These are phyloP conservation scores for Aporrectodea caliginosa DNA, from an alignment of 1,140 invertebrate genomes.

Conservation along the genomic window DNA sequence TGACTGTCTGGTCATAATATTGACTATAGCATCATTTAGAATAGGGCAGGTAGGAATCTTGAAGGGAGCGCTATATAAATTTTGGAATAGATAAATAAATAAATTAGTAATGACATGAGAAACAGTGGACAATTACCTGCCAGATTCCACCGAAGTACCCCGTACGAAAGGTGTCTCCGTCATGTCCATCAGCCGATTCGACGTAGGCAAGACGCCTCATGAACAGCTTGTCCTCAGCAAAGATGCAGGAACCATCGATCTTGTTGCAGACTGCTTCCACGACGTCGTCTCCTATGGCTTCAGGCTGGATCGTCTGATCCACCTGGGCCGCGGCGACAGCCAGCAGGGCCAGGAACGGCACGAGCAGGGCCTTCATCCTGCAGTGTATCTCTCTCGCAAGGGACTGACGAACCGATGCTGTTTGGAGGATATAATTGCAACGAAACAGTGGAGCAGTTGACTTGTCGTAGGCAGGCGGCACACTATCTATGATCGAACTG, in stretches of 20 bases:
- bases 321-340: neutral
- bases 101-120: too few species aligned
- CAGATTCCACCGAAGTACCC: conserved; percentile 41
- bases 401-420: too few species aligned
- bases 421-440: too few species aligned
- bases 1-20: too few species aligned
- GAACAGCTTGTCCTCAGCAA: conserved; percentile 38
- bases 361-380: conserved; percentile 17
- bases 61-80: too few species aligned
- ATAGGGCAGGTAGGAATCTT: too few species aligned
- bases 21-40: too few species aligned
- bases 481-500: too few species aligned
- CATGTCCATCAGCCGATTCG: conserved; percentile 37
- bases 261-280: conserved; percentile 37
- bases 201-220: conserved; percentile 39
- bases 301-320: conserved; percentile 35
- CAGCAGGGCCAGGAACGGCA: conserved; percentile 11
- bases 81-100: too few species aligned
- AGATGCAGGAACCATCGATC: conserved; percentile 37
- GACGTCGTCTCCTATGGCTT: conserved; percentile 33
- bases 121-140: conserved; percentile 41
- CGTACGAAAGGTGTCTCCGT: conserved; percentile 30
- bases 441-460: too few species aligned
- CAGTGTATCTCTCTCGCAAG: neutral
- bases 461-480: too few species aligned